phyloP scores from a whole-genome alignment of 2,888 invertebrate species.

The Acanthosepion pharaonis region DNA sequence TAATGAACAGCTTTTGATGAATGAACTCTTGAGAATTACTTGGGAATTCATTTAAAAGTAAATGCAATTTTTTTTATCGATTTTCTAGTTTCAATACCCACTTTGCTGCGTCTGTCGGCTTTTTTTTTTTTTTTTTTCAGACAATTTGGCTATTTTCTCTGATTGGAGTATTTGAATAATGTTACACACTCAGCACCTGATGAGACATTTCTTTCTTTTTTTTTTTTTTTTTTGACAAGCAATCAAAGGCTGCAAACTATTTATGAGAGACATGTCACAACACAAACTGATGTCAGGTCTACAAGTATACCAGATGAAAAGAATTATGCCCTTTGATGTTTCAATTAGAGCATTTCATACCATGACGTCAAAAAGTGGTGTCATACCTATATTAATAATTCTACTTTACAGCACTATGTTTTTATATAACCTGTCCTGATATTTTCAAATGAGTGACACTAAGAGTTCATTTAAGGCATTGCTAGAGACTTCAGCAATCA shows the following conservation, averaged over 20 bases:
- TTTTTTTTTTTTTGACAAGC: not conserved
- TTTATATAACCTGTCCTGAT: not conserved
- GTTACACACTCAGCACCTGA: not conserved
- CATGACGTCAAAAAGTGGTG: not conserved
- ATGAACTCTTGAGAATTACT: not conserved
- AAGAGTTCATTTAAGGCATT: not conserved
- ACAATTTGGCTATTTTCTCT: constrained; percentile 33
- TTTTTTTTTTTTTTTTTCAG: too few relatives aligned
- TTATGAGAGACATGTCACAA: constrained; percentile 18
- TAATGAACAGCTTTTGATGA: not conserved
- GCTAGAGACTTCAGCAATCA: not conserved
- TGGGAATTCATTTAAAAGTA: not conserved
- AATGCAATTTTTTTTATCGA: not conserved
- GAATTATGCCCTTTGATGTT: not conserved
- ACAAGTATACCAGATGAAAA: constrained; percentile 9
- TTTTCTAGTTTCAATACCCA: too few relatives aligned
- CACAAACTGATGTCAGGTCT: not conserved
- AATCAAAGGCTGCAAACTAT: constrained; percentile 8
- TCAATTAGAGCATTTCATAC: not conserved
- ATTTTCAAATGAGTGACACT: not conserved
- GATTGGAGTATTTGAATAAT: constrained; percentile 15
- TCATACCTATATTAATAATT: constrained; percentile 6
- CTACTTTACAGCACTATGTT: not conserved
- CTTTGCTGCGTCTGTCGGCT: not conserved
- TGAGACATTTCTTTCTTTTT: not conserved